Conservation (phyloP, 2,888 invertebrate genomes). For the Chaetoderma sp. region DNA sequence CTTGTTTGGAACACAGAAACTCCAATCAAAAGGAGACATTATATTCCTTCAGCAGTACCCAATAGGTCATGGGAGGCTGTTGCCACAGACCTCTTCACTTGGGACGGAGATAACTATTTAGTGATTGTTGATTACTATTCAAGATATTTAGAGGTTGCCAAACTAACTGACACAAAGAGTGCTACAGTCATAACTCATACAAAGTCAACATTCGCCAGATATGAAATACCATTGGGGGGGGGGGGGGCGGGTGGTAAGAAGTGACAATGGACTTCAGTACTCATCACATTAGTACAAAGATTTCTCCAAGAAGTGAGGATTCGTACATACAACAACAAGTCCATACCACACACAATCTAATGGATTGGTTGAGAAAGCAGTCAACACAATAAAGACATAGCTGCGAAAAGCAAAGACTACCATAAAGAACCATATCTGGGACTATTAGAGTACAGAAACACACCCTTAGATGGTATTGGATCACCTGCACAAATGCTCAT, state of each 20-base stretch:
- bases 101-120: constrained; percentile 23
- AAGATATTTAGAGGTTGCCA: constrained; percentile 31
- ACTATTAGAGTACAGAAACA: constrained; percentile 7
- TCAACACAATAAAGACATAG: constrained; percentile 14
- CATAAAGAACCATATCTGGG: constrained; percentile 7
- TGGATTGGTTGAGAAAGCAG: constrained; percentile 12
- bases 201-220: constrained; percentile 30
- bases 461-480: constrained; percentile 5
- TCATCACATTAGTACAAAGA: background rate
- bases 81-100: constrained; percentile 29
- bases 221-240: constrained; percentile 34
- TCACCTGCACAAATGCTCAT: constrained; percentile 14
- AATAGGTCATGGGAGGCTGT: constrained; percentile 26
- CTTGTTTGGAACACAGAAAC: constrained; percentile 24
- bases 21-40: constrained; percentile 26
- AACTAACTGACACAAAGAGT: constrained; percentile 10
- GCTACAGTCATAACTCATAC: constrained; percentile 24
- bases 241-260: constrained; percentile 11
- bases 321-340: constrained; percentile 15
- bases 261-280: constrained; percentile 31
- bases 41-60: constrained; percentile 16
- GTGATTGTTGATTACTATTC: constrained; percentile 37
- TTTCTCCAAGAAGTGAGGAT: constrained; percentile 16
- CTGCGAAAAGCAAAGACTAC: background rate
- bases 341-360: constrained; percentile 15